phyloP scores from a whole-genome alignment of 1,140 invertebrate genomes.

The Drepana arcuata region DNA sequence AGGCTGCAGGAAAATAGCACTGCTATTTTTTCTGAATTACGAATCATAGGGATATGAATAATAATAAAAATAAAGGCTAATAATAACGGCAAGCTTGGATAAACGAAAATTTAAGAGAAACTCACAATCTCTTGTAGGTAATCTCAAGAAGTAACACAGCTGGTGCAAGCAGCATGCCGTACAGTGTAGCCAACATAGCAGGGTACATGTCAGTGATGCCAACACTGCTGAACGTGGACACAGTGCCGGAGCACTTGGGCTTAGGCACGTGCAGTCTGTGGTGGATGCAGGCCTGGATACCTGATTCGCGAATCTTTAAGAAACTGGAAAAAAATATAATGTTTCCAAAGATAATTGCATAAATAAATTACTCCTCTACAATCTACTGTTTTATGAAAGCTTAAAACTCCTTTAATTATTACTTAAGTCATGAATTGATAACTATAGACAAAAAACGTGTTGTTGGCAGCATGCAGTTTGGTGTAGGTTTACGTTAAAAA shows the following conservation, averaged over 20 bases:
- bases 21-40: too few relatives aligned
- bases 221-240: constrained; percentile 72
- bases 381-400: too few relatives aligned
- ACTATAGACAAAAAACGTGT: too few relatives aligned
- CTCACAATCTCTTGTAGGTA: constrained; percentile 41
- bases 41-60: neutral
- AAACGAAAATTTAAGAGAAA: too few relatives aligned
- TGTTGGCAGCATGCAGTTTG: too few relatives aligned
- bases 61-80: neutral
- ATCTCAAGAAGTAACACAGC: constrained; percentile 43
- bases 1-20: too few relatives aligned
- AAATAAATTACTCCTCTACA: too few relatives aligned
- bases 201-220: constrained; percentile 71
- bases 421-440: too few relatives aligned
- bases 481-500: too few relatives aligned
- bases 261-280: constrained; percentile 72
- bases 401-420: too few relatives aligned
- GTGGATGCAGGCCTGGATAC: constrained; percentile 72
- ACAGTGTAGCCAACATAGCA: constrained; percentile 45
- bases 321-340: constrained; percentile 26
- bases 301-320: constrained; percentile 72
- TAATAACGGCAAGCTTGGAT: neutral
- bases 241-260: constrained; percentile 69
- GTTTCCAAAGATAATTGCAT: too few relatives aligned
- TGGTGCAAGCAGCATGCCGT: constrained; percentile 42